Evolutionary conservation across 2,797 vertebrate species (phyloP).

Genomic region (Botia kubotai): DNA sequence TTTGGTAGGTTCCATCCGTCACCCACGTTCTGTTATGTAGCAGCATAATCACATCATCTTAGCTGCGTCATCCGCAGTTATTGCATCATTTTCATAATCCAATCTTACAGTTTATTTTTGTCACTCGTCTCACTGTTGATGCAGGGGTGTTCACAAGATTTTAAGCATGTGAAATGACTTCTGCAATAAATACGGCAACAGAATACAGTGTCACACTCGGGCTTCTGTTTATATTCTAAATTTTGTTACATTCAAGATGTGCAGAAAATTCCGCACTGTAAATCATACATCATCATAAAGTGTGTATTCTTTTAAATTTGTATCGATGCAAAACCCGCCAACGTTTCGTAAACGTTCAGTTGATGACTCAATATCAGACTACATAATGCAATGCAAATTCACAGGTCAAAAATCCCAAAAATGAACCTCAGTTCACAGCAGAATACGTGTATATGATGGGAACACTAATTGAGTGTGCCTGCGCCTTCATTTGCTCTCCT

Average conservation of each 20-base stretch:
- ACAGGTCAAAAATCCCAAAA: neutral
- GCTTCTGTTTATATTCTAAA: too few relatives aligned
- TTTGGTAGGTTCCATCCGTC: conserved; percentile 73
- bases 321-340: neutral
- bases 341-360: neutral
- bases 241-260: too few relatives aligned
- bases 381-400: neutral
- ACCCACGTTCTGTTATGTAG: neutral
- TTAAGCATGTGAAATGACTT: neutral
- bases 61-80: neutral
- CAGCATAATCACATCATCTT: neutral
- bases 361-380: too few relatives aligned
- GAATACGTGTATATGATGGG: too few relatives aligned
- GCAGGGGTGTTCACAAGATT: neutral
- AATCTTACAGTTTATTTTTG: neutral
- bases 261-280: too few relatives aligned
- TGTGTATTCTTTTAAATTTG: neutral
- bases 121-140: neutral
- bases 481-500: neutral
- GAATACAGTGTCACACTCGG: neutral
- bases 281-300: neutral
- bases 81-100: neutral
- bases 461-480: neutral
- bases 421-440: neutral
- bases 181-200: neutral